A percentile compares a stretch with the other conserved stretches of the same genome.
phyloP scores from a whole-genome alignment of 2,888 invertebrate genomes.

The Anorthoa munda region DNA sequence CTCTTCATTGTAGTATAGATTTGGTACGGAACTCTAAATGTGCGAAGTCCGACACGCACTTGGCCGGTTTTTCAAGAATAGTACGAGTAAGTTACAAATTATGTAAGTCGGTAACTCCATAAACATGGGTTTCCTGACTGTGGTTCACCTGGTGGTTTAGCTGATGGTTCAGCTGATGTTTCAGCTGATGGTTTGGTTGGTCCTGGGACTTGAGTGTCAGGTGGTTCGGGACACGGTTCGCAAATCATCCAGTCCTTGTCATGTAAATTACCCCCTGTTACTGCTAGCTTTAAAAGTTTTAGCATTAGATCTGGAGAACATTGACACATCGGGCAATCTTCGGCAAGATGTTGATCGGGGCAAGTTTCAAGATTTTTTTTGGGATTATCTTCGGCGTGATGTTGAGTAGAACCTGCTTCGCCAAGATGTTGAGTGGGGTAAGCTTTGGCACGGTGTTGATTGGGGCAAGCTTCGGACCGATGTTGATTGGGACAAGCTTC shows the following conservation, averaged over 20 bases:
- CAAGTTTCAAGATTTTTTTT: not conserved
- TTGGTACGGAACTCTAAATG: no score
- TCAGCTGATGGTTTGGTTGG: not conserved
- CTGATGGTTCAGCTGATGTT: not conserved
- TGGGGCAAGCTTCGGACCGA: not conserved
- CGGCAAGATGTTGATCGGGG: not conserved
- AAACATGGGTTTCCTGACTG: not conserved
- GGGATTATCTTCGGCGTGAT: not conserved
- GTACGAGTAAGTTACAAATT: not conserved
- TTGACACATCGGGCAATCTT: constrained; percentile 20
- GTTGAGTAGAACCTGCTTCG: not conserved
- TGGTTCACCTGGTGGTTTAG: not conserved
- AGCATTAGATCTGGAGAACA: constrained; percentile 60
- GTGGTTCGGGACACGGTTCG: constrained; percentile 1
- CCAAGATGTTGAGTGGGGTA: not conserved
- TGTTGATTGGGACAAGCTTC: not conserved
- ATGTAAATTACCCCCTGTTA: constrained; percentile 1
- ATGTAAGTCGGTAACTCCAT: constrained; percentile 2
- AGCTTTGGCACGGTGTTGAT: no score
- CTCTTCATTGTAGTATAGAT: no score
- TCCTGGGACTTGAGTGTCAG: not conserved
- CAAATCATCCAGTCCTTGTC: constrained; percentile 1
- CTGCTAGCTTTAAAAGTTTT: constrained; percentile 45
- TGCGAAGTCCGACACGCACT: no score
- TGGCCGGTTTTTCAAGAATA: no score